Evolutionary conservation across 2,888 invertebrate genomes (phyloP).

Genomic region (Andrena praecox): DNA sequence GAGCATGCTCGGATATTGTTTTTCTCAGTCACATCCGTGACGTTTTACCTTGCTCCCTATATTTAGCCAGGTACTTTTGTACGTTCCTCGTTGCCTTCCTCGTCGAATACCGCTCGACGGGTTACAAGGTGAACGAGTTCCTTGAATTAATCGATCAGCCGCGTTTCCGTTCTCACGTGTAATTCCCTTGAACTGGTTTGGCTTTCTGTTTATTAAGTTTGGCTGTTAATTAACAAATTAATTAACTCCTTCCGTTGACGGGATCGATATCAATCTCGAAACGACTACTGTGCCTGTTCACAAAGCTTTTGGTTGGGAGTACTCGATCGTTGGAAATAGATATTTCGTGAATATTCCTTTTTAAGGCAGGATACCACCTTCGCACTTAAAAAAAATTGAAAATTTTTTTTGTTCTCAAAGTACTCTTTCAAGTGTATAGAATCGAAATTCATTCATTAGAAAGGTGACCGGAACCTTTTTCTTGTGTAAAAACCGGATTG

Average conservation of each 20-base stretch:
- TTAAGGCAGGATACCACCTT: too few relatives aligned
- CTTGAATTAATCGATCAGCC: conserved; percentile 18
- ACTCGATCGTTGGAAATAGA: not conserved
- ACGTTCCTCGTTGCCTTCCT: conserved; percentile 18
- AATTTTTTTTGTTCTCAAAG: too few relatives aligned
- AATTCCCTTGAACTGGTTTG: conserved; percentile 22
- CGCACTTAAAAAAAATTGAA: too few relatives aligned
- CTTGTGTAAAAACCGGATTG: too few relatives aligned
- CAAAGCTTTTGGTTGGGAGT: not conserved
- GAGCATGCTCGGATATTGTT: not conserved
- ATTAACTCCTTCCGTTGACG: not conserved
- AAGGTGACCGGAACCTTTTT: too few relatives aligned
- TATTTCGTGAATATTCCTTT: not conserved
- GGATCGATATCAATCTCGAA: not conserved
- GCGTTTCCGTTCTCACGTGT: conserved; percentile 29
- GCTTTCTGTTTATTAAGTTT: conserved; percentile 35
- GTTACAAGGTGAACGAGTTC: conserved; percentile 44
- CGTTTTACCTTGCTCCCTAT: not conserved
- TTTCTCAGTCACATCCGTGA: not conserved
- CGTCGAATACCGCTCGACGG: conserved; percentile 13
- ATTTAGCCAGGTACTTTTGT: not conserved
- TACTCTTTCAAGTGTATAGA: too few relatives aligned
- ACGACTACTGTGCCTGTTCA: not conserved
- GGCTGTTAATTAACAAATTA: conserved; percentile 21
- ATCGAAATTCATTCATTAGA: too few relatives aligned